Evolutionary conservation across 2,113 vertebrate species (phyloP).

Genomic region (Tetrao urogallus): DNA sequence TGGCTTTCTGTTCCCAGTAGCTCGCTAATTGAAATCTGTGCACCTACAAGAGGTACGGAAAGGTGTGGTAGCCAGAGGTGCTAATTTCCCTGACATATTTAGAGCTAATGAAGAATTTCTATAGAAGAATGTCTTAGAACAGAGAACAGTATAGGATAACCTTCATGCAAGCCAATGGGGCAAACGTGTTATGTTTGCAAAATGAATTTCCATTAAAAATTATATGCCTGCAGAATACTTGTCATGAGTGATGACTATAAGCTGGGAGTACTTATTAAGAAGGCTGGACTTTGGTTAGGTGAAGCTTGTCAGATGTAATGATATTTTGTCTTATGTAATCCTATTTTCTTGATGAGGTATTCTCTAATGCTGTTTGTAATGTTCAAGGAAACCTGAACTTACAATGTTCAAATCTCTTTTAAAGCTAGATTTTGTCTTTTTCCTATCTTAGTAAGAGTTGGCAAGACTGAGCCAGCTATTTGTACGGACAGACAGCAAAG

Average conservation of each 20-base stretch:
- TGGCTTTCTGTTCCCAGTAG: conserved; percentile 37
- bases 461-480: background rate
- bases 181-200: background rate
- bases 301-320: background rate
- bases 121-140: background rate
- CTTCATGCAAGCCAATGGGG: background rate
- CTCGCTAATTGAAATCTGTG: conserved; percentile 21
- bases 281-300: background rate
- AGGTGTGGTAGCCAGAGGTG: background rate
- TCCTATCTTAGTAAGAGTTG: background rate
- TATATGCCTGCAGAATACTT: background rate
- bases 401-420: background rate
- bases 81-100: background rate
- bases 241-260: background rate
- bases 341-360: background rate
- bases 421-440: background rate
- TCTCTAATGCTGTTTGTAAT: background rate
- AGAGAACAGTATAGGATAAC: background rate
- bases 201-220: background rate
- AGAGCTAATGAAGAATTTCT: background rate
- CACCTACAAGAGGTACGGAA: background rate
- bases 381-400: background rate
- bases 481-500: background rate
- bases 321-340: background rate
- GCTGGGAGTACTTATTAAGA: background rate